phyloP scores from a whole-genome alignment of 2,113 vertebrate genomes.

The Indicator maculatus region DNA sequence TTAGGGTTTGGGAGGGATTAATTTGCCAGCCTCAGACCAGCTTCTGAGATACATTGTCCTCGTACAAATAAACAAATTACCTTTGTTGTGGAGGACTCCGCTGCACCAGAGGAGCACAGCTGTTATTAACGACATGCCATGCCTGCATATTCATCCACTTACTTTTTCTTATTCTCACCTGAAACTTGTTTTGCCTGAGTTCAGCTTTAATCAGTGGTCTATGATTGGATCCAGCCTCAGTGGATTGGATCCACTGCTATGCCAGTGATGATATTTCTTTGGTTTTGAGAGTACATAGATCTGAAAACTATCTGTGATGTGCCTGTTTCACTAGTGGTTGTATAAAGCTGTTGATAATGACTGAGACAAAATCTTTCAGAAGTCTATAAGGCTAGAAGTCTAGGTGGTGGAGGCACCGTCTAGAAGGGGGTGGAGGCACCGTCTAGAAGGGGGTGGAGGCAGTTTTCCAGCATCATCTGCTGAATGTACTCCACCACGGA shows the following conservation, averaged over 20 bases:
- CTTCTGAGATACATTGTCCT: not conserved
- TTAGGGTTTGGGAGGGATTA: not conserved
- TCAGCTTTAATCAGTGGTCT: not conserved
- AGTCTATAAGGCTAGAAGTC: not conserved
- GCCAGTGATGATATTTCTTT: not conserved
- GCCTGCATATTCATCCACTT: not conserved
- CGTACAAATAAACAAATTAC: not conserved
- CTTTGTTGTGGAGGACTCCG: not conserved
- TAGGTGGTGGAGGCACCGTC: too few relatives aligned
- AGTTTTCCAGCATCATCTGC: not conserved
- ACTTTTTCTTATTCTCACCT: not conserved
- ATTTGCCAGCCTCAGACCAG: not conserved
- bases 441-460: not conserved
- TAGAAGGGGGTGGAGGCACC: too few relatives aligned
- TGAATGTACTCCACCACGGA: not conserved
- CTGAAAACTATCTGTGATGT: not conserved
- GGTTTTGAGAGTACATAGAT: rapidly evolving
- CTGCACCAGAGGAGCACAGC: not conserved
- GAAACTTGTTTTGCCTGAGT: not conserved
- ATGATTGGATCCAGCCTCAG: not conserved
- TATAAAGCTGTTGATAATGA: not conserved
- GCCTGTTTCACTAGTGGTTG: not conserved
- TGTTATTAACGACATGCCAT: not conserved
- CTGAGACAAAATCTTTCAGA: not conserved
- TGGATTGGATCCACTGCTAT: not conserved